Evolutionary conservation across 2,113 vertebrate genomes (phyloP).

Genomic region (Chlorodrepanis virens): DNA sequence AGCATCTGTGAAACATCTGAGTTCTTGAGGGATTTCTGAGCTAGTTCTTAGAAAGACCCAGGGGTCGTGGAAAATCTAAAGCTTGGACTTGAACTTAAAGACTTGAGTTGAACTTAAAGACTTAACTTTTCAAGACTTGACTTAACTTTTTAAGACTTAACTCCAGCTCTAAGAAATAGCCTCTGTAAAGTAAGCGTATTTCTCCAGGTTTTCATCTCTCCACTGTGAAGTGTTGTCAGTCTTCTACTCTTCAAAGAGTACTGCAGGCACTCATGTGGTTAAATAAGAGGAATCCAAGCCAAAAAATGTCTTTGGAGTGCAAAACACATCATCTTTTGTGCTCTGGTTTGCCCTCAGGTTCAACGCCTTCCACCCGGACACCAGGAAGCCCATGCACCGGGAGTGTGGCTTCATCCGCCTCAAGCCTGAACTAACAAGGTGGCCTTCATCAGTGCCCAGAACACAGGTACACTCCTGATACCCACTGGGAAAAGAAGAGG

Average conservation of each 20-base stretch:
- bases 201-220: background rate
- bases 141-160: no score
- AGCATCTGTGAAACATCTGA: background rate
- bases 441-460: conserved; percentile 94
- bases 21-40: background rate
- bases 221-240: rapidly evolving
- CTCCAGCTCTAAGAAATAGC: background rate
- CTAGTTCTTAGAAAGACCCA: background rate
- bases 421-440: conserved; percentile 90
- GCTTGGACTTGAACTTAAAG: background rate
- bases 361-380: conserved; percentile 87
- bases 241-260: background rate
- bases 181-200: background rate
- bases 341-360: conserved; percentile 76
- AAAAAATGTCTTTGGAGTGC: background rate
- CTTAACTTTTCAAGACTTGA: background rate
- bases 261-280: background rate
- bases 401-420: conserved; percentile 93
- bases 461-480: conserved; percentile 80
- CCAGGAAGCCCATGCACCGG: conserved; percentile 88
- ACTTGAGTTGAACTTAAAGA: background rate
- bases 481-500: background rate
- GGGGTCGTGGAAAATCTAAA: background rate
- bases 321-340: background rate
- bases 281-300: background rate